These are phyloP conservation scores for Scrobipalpa atriplicella DNA, from an alignment of 2,888 invertebrate species.

Conservation along the genomic window DNA sequence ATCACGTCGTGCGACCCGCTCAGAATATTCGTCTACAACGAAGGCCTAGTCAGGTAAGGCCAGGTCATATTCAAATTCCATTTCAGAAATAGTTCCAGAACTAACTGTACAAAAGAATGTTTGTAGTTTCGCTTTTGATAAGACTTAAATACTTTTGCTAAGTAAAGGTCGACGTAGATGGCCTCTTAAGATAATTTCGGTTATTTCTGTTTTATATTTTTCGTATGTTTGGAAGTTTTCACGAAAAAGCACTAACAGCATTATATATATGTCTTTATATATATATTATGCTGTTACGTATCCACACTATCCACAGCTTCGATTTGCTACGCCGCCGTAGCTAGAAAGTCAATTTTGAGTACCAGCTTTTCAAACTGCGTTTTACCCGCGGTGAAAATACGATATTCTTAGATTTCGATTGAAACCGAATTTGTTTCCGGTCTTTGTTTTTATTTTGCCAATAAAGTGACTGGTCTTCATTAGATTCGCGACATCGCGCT, in stretches of 20 bases:
- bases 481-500: slow-evolving; percentile 94
- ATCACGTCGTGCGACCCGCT: slow-evolving; percentile 96
- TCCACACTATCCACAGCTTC: too few species aligned
- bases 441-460: neutral
- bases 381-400: too few species aligned
- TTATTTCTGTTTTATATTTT: neutral
- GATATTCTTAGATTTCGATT: too few species aligned
- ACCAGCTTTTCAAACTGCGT: too few species aligned
- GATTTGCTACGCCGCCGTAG: too few species aligned
- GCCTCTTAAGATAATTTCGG: neutral
- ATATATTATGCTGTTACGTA: too few species aligned
- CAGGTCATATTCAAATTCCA: neutral
- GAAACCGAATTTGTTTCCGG: neutral
- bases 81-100: too few species aligned
- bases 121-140: neutral
- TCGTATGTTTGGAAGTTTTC: neutral
- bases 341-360: too few species aligned
- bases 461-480: neutral
- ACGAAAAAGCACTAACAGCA: too few species aligned
- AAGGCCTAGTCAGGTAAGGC: slow-evolving; percentile 90
- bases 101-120: neutral
- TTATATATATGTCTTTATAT: too few species aligned
- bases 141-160: neutral
- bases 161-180: neutral
- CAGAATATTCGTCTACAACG: slow-evolving; percentile 94